Percentiles rank a stretch among this genome's conserved stretches.
Evolutionary conservation across 2,113 vertebrate genomes (phyloP).

Genomic region (Zingel zingel): DNA sequence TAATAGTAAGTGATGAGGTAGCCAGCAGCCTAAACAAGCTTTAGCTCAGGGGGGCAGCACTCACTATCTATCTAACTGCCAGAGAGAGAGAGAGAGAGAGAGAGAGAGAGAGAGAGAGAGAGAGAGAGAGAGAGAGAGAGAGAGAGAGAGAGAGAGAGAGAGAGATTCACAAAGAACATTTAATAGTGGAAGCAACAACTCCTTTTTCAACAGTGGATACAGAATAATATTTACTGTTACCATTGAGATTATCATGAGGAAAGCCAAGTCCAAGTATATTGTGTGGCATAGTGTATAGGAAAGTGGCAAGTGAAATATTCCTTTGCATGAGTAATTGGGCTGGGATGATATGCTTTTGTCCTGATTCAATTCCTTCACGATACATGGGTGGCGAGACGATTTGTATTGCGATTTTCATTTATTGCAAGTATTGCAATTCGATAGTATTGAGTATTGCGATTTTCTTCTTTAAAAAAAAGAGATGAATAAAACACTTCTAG

Average conservation of each 20-base stretch:
- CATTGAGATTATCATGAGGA: not conserved
- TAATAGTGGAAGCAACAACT: conserved; percentile 48
- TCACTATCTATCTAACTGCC: conserved; percentile 67
- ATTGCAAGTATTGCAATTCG: too few relatives aligned
- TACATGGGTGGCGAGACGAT: too few relatives aligned
- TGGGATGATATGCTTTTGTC: too few relatives aligned
- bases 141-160: not conserved
- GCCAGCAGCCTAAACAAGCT: conserved; percentile 74
- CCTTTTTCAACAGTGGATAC: conserved; percentile 31
- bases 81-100: conserved; percentile 27
- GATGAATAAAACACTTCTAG: too few relatives aligned
- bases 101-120: not conserved
- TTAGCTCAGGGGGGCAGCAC: conserved; percentile 65
- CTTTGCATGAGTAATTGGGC: not conserved
- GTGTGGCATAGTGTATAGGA: not conserved
- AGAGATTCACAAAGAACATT: conserved; percentile 26
- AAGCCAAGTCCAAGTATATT: conserved; percentile 2
- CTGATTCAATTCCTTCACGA: too few relatives aligned
- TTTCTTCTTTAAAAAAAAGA: too few relatives aligned
- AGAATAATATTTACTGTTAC: conserved; percentile 23
- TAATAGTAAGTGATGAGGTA: conserved; percentile 74
- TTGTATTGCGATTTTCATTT: too few relatives aligned
- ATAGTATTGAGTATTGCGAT: too few relatives aligned
- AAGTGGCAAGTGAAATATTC: not conserved
- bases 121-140: conserved; percentile 27